Percentiles rank a stretch among this genome's conserved stretches.
Conservation (phyloP, 2,797 vertebrate genomes). For the Pangasius larnaudii region DNA sequence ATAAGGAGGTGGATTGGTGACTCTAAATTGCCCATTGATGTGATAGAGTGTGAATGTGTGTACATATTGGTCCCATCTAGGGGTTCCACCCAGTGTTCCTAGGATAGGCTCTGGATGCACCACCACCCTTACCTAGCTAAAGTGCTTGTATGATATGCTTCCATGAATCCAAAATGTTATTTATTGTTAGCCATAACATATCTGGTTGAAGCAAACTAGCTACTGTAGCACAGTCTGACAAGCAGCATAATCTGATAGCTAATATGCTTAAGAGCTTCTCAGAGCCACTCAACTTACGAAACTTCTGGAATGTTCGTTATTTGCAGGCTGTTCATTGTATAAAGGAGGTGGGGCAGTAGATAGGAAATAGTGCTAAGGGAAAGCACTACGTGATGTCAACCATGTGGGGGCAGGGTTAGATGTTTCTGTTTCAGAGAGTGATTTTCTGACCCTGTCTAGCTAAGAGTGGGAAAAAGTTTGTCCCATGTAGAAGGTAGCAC, state of each 20-base stretch:
- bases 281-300: background rate
- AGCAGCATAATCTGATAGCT: background rate
- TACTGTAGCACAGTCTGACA: background rate
- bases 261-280: background rate
- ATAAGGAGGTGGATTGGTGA: background rate
- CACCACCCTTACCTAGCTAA: background rate
- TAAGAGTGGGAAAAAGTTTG: background rate
- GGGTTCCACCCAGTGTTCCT: background rate
- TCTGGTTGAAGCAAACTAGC: slow-evolving; percentile 1
- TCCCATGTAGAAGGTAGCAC: background rate
- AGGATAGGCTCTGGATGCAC: background rate
- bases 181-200: background rate
- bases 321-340: background rate
- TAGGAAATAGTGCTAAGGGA: background rate
- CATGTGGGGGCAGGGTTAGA: background rate
- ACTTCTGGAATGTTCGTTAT: background rate
- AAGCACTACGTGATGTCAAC: background rate
- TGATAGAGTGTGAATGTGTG: background rate
- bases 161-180: background rate
- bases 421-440: background rate
- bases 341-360: background rate
- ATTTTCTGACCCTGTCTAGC: background rate
- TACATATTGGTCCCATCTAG: background rate
- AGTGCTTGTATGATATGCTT: background rate
- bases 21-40: background rate